Evolutionary conservation across 2,888 invertebrate species (phyloP).

Genomic region (Perizoma affinitatum): DNA sequence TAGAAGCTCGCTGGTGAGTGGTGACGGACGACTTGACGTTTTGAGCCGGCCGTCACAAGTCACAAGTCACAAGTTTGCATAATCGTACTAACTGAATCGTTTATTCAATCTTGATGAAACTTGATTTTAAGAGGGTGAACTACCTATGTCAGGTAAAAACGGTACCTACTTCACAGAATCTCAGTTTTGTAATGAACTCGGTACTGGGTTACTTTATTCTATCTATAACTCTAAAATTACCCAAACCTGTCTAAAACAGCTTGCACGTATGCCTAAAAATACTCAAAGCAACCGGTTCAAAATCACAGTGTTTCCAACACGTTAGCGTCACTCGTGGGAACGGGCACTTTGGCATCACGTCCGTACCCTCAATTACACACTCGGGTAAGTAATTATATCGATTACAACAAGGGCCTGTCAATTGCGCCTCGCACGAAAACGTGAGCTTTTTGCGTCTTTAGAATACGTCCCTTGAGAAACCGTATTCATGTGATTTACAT

Average conservation of each 20-base stretch:
- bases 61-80: no score
- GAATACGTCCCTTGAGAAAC: conserved; percentile 24
- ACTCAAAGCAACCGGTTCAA: conserved; percentile 5
- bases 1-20: no score
- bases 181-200: no score
- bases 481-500: conserved; percentile 2
- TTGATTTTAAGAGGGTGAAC: no score
- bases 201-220: no score
- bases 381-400: conserved; percentile 38
- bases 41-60: no score
- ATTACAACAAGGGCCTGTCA: conserved; percentile 28
- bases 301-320: not conserved
- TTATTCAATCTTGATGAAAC: no score
- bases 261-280: conserved; percentile 1
- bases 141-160: no score
- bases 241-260: not conserved
- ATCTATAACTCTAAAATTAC: no score
- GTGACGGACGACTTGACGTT: no score
- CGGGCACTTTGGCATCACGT: conserved; percentile 17
- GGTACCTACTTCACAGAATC: no score
- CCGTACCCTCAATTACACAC: conserved; percentile 16
- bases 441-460: conserved; percentile 39
- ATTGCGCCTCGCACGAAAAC: conserved; percentile 41
- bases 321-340: not conserved
- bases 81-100: no score